phyloP scores from a whole-genome alignment of 2,888 invertebrate species.

The Gerosis bhagava region DNA sequence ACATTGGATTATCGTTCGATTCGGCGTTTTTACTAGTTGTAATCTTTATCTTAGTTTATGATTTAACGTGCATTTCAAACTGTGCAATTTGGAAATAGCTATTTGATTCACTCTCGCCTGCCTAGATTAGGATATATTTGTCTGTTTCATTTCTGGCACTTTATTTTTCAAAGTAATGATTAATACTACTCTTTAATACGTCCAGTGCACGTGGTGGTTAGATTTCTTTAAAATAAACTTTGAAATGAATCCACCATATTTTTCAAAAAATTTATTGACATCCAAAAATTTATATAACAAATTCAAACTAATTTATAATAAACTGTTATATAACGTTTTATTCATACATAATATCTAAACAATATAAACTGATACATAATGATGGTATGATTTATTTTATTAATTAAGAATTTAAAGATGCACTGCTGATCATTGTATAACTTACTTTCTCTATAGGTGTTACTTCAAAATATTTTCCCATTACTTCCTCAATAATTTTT shows the following conservation, averaged over 20 bases:
- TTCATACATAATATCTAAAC: too few relatives aligned
- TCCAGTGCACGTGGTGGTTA: constrained; percentile 44
- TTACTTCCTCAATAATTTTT: constrained; percentile 59
- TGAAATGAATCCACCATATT: constrained; percentile 55
- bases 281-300: not conserved
- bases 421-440: constrained; percentile 46
- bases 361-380: not conserved
- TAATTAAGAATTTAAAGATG: constrained; percentile 27
- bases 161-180: not conserved
- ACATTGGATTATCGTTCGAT: constrained; percentile 58
- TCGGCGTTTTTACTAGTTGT: constrained; percentile 59
- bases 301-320: too few relatives aligned
- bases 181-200: constrained; percentile 35
- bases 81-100: too few relatives aligned
- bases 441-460: constrained; percentile 57
- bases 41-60: constrained; percentile 74
- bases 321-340: too few relatives aligned
- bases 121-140: too few relatives aligned
- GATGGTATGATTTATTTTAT: not conserved
- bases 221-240: constrained; percentile 26
- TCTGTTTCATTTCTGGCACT: too few relatives aligned
- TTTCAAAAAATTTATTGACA: constrained; percentile 14
- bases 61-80: too few relatives aligned
- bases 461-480: constrained; percentile 55
- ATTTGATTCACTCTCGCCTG: too few relatives aligned